These are phyloP conservation scores for Poeciliopsis paucimaculata DNA, from an alignment of 2,797 vertebrate genomes.

Conservation along the genomic window DNA sequence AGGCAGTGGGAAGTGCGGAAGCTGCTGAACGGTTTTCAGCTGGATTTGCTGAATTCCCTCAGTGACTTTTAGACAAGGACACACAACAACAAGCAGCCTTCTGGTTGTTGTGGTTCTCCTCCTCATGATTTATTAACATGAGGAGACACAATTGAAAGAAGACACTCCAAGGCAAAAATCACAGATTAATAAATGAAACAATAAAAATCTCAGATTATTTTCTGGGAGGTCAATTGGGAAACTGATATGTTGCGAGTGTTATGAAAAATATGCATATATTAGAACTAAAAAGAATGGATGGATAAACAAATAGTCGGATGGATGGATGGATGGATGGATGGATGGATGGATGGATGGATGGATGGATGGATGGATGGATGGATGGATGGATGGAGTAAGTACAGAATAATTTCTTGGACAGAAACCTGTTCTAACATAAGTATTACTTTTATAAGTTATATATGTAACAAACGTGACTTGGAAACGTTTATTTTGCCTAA, in stretches of 20 bases:
- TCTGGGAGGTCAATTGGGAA: neutral
- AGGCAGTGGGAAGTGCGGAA: neutral
- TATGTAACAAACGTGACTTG: neutral
- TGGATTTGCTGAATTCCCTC: slow-evolving; percentile 5
- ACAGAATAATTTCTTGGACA: no score
- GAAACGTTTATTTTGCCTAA: neutral
- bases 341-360: neutral
- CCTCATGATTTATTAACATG: neutral
- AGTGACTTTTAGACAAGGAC: slow-evolving; percentile 20
- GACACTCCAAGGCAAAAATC: neutral
- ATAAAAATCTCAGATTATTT: neutral
- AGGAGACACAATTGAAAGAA: neutral
- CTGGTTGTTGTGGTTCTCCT: slow-evolving; percentile 11
- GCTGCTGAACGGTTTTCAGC: neutral
- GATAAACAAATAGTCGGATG: neutral
- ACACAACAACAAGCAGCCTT: neutral
- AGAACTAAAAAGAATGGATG: neutral
- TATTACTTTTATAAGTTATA: no score
- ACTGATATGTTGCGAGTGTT: neutral
- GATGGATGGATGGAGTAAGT: neutral
- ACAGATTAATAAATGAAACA: neutral
- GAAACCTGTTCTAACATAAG: neutral
- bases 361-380: neutral
- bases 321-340: no score
- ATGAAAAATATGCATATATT: neutral